These are phyloP conservation scores for Coreoperca whiteheadi DNA, from an alignment of 2,113 vertebrate genomes.

Conservation along the genomic window DNA sequence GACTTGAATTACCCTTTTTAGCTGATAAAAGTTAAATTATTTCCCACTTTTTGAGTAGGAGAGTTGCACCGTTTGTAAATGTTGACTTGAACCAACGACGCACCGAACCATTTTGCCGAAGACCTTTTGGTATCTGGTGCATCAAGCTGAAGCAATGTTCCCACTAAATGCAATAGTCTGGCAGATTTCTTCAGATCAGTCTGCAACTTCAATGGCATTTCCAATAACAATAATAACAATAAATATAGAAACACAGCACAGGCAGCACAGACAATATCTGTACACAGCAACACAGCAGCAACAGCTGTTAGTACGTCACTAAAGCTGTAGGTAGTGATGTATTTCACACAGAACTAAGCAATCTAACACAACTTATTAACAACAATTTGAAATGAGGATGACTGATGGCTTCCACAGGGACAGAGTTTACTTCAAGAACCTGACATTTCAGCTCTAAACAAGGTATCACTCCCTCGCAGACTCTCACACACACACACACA, in stretches of 20 bases:
- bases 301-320: neutral
- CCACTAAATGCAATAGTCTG: conserved; percentile 9
- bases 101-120: neutral
- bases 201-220: neutral
- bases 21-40: neutral
- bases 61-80: neutral
- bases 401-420: conserved; percentile 56
- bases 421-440: conserved; percentile 32
- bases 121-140: neutral
- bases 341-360: conserved; percentile 29
- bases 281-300: neutral
- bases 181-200: conserved; percentile 9
- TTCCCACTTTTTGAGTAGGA: neutral
- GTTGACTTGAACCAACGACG: neutral
- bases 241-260: neutral
- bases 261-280: neutral
- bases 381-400: conserved; percentile 55
- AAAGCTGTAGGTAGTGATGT: conserved; percentile 1
- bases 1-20: neutral
- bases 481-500: neutral
- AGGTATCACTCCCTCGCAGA: conserved; percentile 39
- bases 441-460: conserved; percentile 61
- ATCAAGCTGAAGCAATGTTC: conserved; percentile 5
- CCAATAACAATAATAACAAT: neutral
- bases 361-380: conserved; percentile 46